Conservation (phyloP, 2,797 vertebrate species). For the Coracias cyanogaster region DNA sequence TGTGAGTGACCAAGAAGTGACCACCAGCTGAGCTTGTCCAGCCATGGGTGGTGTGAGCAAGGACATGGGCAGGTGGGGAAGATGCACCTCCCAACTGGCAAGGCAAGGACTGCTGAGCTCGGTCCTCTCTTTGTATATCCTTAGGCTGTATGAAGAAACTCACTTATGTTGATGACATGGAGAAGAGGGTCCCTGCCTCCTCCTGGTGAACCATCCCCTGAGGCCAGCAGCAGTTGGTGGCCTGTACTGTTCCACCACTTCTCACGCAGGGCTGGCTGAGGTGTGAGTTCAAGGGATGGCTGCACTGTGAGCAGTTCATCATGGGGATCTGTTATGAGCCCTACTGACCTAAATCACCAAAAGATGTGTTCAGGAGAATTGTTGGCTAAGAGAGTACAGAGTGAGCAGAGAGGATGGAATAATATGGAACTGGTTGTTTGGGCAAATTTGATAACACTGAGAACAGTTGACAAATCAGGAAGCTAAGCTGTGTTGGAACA, state of each 20-base stretch:
- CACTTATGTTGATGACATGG: fast-evolving
- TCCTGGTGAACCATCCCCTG: background rate
- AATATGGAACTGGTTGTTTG: background rate
- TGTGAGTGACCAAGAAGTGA: fast-evolving
- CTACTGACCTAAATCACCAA: background rate
- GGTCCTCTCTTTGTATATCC: background rate
- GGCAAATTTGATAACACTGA: background rate
- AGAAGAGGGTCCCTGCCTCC: background rate
- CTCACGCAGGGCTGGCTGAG: background rate
- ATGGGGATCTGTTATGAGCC: background rate
- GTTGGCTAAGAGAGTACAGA: background rate
- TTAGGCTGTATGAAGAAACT: background rate
- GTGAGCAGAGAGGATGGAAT: background rate
- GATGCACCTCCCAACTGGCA: background rate
- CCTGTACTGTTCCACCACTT: background rate
- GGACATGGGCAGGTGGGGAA: background rate
- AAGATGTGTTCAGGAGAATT: background rate
- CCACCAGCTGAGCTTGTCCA: background rate
- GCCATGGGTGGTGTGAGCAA: fast-evolving
- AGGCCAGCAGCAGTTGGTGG: background rate
- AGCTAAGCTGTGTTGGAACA: background rate
- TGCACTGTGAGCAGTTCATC: background rate
- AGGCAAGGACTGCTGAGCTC: background rate
- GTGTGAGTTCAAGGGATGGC: background rate
- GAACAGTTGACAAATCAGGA: background rate